Evolutionary conservation across 2,888 invertebrate genomes (phyloP).

Genomic region (Camponotus fellah): DNA sequence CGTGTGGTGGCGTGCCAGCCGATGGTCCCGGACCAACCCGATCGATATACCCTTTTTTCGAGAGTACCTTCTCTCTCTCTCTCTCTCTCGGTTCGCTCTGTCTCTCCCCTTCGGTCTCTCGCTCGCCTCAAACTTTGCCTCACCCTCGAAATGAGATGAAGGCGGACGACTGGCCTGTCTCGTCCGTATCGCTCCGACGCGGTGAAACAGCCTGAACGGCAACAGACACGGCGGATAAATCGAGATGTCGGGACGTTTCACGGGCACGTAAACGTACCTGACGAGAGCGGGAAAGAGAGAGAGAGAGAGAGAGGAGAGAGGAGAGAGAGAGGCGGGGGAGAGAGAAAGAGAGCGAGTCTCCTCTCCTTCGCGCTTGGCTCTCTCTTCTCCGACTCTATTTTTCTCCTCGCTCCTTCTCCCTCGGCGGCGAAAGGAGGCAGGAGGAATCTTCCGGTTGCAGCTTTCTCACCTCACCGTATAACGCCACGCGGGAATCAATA

Average conservation of each 20-base stretch:
- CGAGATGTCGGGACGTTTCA: slow-evolving; percentile 9
- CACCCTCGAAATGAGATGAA: slow-evolving; percentile 14
- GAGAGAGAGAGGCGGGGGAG: not conserved
- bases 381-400: slow-evolving; percentile 41
- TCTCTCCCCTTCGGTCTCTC: slow-evolving; percentile 27
- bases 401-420: slow-evolving; percentile 68
- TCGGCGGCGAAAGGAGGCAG: slow-evolving; percentile 66
- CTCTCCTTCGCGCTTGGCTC: slow-evolving; percentile 32
- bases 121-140: slow-evolving; percentile 20
- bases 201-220: not conserved
- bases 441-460: slow-evolving; percentile 75
- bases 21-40: slow-evolving; percentile 81
- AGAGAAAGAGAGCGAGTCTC: slow-evolving; percentile 11
- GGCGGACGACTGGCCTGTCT: not conserved
- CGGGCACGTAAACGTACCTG: slow-evolving; percentile 59
- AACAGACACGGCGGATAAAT: slow-evolving; percentile 30
- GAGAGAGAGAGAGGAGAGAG: not conserved
- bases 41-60: slow-evolving; percentile 84
- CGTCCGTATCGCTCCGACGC: not conserved
- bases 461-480: slow-evolving; percentile 76
- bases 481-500: slow-evolving; percentile 79
- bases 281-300: slow-evolving; percentile 48
- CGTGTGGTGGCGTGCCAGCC: slow-evolving; percentile 80
- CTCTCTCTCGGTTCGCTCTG: slow-evolving; percentile 56
- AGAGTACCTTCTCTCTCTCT: slow-evolving; percentile 71